phyloP scores from a whole-genome alignment of 2,113 vertebrate genomes.

The Periophthalmodon schlosseri region DNA sequence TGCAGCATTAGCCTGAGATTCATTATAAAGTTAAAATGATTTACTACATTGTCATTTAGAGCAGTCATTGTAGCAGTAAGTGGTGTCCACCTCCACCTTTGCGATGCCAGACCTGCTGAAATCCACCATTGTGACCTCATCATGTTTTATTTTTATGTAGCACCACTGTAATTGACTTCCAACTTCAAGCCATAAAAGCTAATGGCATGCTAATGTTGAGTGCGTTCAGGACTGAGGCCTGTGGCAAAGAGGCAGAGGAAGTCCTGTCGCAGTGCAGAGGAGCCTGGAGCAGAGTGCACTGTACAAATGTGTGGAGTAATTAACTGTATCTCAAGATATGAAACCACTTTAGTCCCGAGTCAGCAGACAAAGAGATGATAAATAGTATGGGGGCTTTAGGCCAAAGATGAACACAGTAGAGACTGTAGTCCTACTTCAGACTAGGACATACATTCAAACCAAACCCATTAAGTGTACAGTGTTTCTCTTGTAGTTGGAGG shows the following conservation, averaged over 20 bases:
- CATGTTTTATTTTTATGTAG: slow-evolving; percentile 77
- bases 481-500: slow-evolving; percentile 82
- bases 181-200: slow-evolving; percentile 76
- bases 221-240: slow-evolving; percentile 68
- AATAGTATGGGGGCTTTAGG: slow-evolving; percentile 46
- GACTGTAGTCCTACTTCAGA: slow-evolving; percentile 5
- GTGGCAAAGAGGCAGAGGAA: slow-evolving; percentile 51
- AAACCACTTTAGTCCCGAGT: slow-evolving; percentile 60
- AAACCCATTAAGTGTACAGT: not conserved
- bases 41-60: slow-evolving; percentile 2
- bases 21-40: slow-evolving; percentile 7
- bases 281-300: slow-evolving; percentile 49
- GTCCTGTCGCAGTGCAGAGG: slow-evolving; percentile 61
- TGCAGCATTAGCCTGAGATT: not conserved
- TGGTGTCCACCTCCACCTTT: slow-evolving; percentile 13
- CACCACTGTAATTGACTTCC: slow-evolving; percentile 77
- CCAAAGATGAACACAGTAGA: slow-evolving; percentile 46
- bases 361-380: slow-evolving; percentile 62
- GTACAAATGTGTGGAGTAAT: slow-evolving; percentile 15
- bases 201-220: slow-evolving; percentile 77
- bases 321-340: slow-evolving; percentile 71
- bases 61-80: slow-evolving; percentile 25
- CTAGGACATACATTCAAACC: not conserved
- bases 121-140: slow-evolving; percentile 61
- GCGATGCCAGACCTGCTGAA: slow-evolving; percentile 29